These are phyloP conservation scores for Callionymus lyra DNA, from an alignment of 2,113 vertebrate genomes.

Conservation along the genomic window DNA sequence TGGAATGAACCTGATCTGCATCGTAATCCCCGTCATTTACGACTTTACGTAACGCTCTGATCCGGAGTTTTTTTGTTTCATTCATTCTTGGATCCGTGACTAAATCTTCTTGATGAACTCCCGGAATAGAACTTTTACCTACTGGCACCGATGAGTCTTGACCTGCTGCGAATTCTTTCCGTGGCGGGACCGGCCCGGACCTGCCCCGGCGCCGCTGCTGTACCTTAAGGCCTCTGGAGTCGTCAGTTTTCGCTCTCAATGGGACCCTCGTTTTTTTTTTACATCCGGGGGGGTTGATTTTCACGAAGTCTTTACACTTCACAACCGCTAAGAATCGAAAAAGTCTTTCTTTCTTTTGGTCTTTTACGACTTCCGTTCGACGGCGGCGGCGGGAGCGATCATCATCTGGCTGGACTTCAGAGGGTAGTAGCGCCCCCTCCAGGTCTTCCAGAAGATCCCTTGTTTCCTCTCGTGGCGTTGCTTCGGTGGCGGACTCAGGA, in stretches of 20 bases:
- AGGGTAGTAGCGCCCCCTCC: constrained; percentile 88
- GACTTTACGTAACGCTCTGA: constrained; percentile 29
- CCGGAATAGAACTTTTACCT: too few species aligned
- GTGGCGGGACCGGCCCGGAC: constrained; percentile 27
- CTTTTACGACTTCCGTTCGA: constrained; percentile 58
- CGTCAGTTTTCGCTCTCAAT: not conserved
- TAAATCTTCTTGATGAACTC: too few species aligned
- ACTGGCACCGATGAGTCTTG: constrained; percentile 19
- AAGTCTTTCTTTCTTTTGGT: constrained; percentile 3
- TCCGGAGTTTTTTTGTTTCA: not conserved
- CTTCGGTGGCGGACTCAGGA: constrained; percentile 76
- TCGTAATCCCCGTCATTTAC: constrained; percentile 19
- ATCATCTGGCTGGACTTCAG: constrained; percentile 82
- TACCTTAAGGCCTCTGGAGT: not conserved
- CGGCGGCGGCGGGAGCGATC: constrained; percentile 72
- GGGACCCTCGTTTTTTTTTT: not conserved
- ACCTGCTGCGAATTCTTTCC: constrained; percentile 36
- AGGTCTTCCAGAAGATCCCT: constrained; percentile 94
- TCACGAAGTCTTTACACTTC: not conserved
- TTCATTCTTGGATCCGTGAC: too few species aligned
- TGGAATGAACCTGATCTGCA: constrained; percentile 8
- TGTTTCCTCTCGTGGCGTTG: constrained; percentile 86
- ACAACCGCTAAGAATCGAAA: too few species aligned
- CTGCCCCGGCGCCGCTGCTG: constrained; percentile 12
- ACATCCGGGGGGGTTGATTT: constrained; percentile 8